Percentiles rank a stretch among this genome's conserved stretches.
These are phyloP conservation scores for Ptilonorhynchus violaceus DNA, from an alignment of 2,113 vertebrate genomes.

Conservation along the genomic window DNA sequence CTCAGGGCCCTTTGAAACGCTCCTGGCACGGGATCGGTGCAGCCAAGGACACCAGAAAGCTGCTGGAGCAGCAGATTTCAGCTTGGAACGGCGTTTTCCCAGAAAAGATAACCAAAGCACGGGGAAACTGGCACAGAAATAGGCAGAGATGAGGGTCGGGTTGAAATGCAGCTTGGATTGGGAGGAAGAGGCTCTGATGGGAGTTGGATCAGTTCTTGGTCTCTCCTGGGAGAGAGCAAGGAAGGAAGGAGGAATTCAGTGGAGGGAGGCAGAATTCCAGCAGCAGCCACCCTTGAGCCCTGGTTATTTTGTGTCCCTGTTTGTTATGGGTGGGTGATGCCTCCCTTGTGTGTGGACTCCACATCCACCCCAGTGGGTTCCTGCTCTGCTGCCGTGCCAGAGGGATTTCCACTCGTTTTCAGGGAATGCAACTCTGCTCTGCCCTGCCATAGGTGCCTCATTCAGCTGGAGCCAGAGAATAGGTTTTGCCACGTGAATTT, in stretches of 20 bases:
- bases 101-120: background rate
- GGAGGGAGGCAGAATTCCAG: background rate
- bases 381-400: background rate
- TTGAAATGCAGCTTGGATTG: fast-evolving
- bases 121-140: fast-evolving
- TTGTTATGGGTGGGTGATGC: background rate
- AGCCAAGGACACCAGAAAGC: background rate
- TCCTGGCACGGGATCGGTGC: fast-evolving
- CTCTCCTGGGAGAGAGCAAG: fast-evolving
- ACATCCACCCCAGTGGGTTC: fast-evolving
- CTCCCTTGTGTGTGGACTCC: fast-evolving
- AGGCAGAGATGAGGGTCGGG: background rate
- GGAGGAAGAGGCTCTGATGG: background rate
- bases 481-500: fast-evolving
- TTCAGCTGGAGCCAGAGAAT: fast-evolving
- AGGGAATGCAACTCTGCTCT: background rate
- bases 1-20: background rate
- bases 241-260: fast-evolving
- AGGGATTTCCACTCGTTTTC: background rate
- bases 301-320: background rate
- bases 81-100: background rate
- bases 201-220: background rate
- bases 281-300: fast-evolving
- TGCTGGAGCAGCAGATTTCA: background rate
- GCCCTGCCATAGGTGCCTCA: fast-evolving